Percentiles rank a stretch among this genome's conserved stretches.
These are phyloP conservation scores for Melikaiella ostensackeni DNA, from an alignment of 2,888 invertebrate genomes.

Conservation along the genomic window DNA sequence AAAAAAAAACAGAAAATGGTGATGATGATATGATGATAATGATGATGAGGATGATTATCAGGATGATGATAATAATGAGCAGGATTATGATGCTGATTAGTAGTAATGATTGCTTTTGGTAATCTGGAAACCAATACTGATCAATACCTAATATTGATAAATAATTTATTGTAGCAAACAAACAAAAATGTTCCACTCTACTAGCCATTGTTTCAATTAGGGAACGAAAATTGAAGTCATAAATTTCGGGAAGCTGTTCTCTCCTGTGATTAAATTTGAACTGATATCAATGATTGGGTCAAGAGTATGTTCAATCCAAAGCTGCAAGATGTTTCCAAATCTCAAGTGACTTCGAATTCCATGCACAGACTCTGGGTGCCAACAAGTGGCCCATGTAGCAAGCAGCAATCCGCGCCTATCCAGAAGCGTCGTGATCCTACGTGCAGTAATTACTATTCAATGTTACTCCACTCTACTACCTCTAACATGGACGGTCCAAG, in stretches of 20 bases:
- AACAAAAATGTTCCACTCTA: neutral
- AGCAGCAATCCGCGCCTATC: conserved; percentile 63
- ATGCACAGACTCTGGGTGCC: conserved; percentile 68
- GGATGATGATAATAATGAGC: too few relatives aligned
- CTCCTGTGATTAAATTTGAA: neutral
- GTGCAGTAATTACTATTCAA: conserved; percentile 74
- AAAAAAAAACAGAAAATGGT: too few relatives aligned
- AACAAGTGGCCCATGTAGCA: conserved; percentile 75
- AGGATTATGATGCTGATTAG: too few relatives aligned
- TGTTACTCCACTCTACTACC: conserved; percentile 59
- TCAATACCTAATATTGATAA: neutral
- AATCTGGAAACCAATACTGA: too few relatives aligned
- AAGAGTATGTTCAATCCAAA: neutral
- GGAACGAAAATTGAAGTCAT: neutral
- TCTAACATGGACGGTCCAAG: conserved; percentile 55
- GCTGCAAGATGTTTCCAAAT: conserved; percentile 56
- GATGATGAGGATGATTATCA: too few relatives aligned
- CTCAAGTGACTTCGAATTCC: conserved; percentile 67
- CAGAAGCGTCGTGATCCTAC: conserved; percentile 67
- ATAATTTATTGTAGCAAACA: neutral
- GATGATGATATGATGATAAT: too few relatives aligned
- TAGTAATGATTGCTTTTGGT: too few relatives aligned
- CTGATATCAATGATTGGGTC: neutral
- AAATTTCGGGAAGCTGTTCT: neutral
- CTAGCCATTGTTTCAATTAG: neutral